Evolutionary conservation across 2,797 vertebrate genomes (phyloP), one percentile per base, ranked within the genome.

Genomic region (Enteromius viviparus): DNA sequence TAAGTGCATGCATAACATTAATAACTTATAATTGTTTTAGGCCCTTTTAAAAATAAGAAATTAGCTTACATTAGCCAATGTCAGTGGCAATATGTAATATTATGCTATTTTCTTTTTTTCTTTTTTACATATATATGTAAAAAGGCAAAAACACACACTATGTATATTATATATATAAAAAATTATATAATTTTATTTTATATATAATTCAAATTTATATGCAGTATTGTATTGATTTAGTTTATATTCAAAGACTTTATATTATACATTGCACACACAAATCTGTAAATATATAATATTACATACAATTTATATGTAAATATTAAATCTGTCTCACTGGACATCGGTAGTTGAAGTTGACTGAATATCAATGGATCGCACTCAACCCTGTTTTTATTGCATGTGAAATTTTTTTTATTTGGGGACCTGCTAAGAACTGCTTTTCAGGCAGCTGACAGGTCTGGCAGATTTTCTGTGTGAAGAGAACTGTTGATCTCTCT

Each of bases 401-500:
- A 6, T 65, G 12, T 81, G 37, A 55, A 60, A n/a, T n/a, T 42
- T 60, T 37, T 37, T 37, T 11, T 42, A 11, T 72, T 10, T 75
- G 34, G 45, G 26, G 47, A 40, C 72, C 23, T 29, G 71, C 14
- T 60, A 72, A 72, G 21, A 65, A 45, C 21, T 64, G 32, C 37
- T 69, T 53, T 68, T 82, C 60, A 76, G 47, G 32, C 26, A n/a
- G 7, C 49, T 21, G 49, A 32, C 72, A 76, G 23, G 49, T 53
- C 32, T 75, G 58, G 21, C 60, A 21, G 79, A 81, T 72, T 62
- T 68, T 42, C 47, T 37, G 19, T 65, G 47, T 58, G 26, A 65
- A 49, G 17, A 34, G 49, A 80, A 26, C 49, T n/a, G 58, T 64
- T 58, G 42, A 64, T 80, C 66, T 34, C 45, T 47, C 17, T 47